Base-by-base conservation (phyloP, 2,797 vertebrate genomes). In the Enteromius mattozi region DNA sequence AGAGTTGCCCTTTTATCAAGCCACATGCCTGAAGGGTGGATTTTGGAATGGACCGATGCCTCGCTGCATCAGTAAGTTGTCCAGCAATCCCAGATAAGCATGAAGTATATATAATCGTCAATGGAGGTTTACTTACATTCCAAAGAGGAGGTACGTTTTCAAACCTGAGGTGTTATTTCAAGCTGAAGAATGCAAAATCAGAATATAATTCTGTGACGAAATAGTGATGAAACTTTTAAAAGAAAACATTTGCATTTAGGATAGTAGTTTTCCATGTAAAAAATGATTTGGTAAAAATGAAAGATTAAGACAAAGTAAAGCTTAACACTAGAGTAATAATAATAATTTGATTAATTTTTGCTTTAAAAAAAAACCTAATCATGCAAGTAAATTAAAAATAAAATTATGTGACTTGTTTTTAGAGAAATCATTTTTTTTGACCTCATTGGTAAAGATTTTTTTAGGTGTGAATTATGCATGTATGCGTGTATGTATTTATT, bases 31-130 rank as follows among this genome's bases (percentile, higher is more conserved):
- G 21, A 93, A 86, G 80, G 89, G 90, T 4, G 93, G 92, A 49
- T 92, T 91, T 24, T 94, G 94, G 94, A 89, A 92, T 85, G 91
- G 40, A 37, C 86, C 86, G 1, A 83, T 90, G 90, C 92, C 93
- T 2, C 40, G 81, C 19, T 93, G 92, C 80, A 90, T 81, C 71
- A 79, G 93, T 95, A 92, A 89, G 93, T 91, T 17, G 16, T 77
- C 47, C 19, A 35, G 47, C 45, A 78, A 54, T 17, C 24, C n/a
- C 6, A 80, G 81, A 79, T 68, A 78, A 85, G 75, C 45, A 78
- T 80, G 78, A 84, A 81, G 40, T 66, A 74, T 76, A 49, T 37
- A 75, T 33, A 82, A 87, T 86, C 81, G 4, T 87, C 65, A 82
- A 37, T 83, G 33, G 37, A 0, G 24, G 21, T 80, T 74, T 75